A percentile compares a stretch with the other conserved stretches of the same genome.
Conservation (phyloP, 2,888 invertebrate species). For the Drosophila fulvimacula region DNA sequence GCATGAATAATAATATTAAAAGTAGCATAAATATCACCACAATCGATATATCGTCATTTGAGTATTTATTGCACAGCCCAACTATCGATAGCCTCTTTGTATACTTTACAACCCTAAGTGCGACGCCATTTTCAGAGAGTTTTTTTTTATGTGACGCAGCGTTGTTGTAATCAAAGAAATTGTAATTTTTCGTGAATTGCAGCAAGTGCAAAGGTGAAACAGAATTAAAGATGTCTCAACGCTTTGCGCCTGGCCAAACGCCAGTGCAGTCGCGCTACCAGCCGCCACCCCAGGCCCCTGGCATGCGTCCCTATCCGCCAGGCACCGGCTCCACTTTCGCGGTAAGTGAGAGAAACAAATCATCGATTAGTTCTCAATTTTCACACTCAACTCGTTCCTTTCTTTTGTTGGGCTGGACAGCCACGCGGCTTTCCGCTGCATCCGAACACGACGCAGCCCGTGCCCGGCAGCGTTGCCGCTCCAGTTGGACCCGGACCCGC, state of each 20-base stretch:
- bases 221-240: conserved; percentile 77
- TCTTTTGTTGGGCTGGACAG: conserved; percentile 81
- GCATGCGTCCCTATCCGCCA: conserved; percentile 85
- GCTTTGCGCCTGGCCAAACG: conserved; percentile 82
- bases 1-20: neutral
- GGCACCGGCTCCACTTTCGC: conserved; percentile 89
- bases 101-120: conserved; percentile 38
- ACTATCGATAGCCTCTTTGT: conserved; percentile 18
- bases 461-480: conserved; percentile 84
- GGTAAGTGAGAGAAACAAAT: conserved; percentile 85
- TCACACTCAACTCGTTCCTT: neutral
- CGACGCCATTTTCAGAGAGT: conserved; percentile 69
- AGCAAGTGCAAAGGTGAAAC: conserved; percentile 18
- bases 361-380: conserved; percentile 23
- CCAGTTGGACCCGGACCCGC: conserved; percentile 83
- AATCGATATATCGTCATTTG: neutral
- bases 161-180: conserved; percentile 59
- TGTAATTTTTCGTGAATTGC: conserved; percentile 29
- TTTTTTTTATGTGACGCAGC: conserved; percentile 67
- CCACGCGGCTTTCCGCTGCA: conserved; percentile 88
- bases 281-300: conserved; percentile 82
- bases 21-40: neutral
- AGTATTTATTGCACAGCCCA: neutral
- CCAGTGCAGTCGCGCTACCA: conserved; percentile 84
- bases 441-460: conserved; percentile 87